Evolutionary conservation across 1,140 invertebrate species (phyloP).

Genomic region (Platyura marginata): DNA sequence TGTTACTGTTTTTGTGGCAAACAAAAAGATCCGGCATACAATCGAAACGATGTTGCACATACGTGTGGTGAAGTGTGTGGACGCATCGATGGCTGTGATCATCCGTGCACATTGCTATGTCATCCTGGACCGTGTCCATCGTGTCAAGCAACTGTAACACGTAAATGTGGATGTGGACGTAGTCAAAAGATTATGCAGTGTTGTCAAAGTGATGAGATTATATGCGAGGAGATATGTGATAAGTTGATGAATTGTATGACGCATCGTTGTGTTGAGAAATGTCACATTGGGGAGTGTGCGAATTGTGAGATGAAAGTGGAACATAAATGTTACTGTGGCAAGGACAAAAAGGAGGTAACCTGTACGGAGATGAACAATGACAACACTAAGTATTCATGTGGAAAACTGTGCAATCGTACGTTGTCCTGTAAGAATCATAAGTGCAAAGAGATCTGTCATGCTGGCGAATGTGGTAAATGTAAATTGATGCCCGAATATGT

Average conservation of each 20-base stretch:
- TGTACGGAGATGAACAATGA: conserved; percentile 29
- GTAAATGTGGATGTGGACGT: conserved; percentile 54
- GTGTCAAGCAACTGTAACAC: conserved; percentile 41
- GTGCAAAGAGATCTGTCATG: conserved; percentile 54
- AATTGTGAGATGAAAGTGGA: conserved; percentile 40
- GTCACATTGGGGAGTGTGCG: conserved; percentile 61
- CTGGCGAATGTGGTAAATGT: conserved; percentile 42
- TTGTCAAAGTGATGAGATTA: conserved; percentile 40
- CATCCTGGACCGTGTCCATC: conserved; percentile 82
- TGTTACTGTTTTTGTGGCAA: conserved; percentile 80
- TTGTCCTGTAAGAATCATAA: conserved; percentile 60
- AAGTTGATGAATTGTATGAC: conserved; percentile 50
- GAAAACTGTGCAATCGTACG: conserved; percentile 41
- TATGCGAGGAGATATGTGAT: conserved; percentile 53
- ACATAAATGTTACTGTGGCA: conserved; percentile 26
- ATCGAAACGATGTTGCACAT: conserved; percentile 59
- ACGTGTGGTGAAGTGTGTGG: conserved; percentile 77
- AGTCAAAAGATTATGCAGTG: conserved; percentile 50
- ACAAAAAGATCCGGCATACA: conserved; percentile 45
- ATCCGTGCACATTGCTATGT: conserved; percentile 73
- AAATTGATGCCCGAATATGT: conserved; percentile 39
- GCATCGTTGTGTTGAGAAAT: conserved; percentile 53
- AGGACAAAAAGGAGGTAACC: conserved; percentile 26
- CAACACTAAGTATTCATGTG: conserved; percentile 37
- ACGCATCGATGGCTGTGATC: conserved; percentile 46